These are phyloP conservation scores for Onychomys arenicola DNA, from an alignment of 2,797 vertebrate genomes.

Conservation along the genomic window DNA sequence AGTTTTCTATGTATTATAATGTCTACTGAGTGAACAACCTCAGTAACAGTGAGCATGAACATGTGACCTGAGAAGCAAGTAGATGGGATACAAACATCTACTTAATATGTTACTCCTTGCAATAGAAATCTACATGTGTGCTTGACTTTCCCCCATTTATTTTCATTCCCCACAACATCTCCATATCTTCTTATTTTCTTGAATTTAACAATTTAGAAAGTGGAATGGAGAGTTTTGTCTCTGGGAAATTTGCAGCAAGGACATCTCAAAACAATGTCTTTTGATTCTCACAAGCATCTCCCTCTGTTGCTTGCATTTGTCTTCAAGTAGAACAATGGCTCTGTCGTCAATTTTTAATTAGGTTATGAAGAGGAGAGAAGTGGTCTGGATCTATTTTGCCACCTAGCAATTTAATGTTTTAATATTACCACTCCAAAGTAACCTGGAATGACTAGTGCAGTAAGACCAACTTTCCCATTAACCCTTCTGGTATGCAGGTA, in stretches of 20 bases:
- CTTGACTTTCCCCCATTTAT: not conserved
- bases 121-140: not conserved
- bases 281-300: not conserved
- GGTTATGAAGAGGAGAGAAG: not conserved
- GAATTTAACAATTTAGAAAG: not conserved
- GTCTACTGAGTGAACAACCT: not conserved
- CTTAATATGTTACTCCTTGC: not conserved
- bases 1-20: not conserved
- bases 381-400: not conserved
- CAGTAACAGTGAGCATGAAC: not conserved
- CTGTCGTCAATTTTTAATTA: slow-evolving; percentile 35
- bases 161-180: not conserved
- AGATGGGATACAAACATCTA: not conserved
- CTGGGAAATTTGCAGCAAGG: not conserved
- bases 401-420: not conserved
- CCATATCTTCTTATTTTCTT: not conserved
- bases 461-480: not conserved
- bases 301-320: not conserved
- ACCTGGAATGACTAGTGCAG: not conserved
- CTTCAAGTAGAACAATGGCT: not conserved
- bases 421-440: not conserved
- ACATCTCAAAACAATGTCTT: not conserved
- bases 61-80: not conserved
- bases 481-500: not conserved
- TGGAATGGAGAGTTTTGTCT: not conserved